Evolutionary conservation across 2,113 vertebrate species (phyloP).

Genomic region (Camelus dromedarius): DNA sequence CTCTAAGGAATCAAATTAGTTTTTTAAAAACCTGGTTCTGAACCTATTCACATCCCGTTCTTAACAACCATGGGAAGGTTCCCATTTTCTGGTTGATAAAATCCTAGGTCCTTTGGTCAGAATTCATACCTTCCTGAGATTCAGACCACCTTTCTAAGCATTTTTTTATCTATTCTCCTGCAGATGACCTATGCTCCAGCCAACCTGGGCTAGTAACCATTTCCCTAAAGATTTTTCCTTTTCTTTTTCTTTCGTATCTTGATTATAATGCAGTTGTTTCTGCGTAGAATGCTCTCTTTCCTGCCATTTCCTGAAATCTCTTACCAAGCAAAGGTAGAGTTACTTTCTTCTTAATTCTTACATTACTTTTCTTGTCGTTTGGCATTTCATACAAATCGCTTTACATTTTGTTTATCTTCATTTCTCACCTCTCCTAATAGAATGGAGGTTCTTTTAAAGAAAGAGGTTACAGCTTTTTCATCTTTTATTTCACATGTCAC

Average conservation of each 20-base stretch:
- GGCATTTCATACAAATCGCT: background rate
- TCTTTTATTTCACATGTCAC: conserved; percentile 15
- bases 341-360: background rate
- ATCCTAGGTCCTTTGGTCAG: background rate
- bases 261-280: background rate
- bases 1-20: background rate
- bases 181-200: background rate
- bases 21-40: background rate
- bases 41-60: background rate
- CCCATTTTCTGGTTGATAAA: background rate
- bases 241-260: background rate
- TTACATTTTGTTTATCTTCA: conserved; percentile 35
- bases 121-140: background rate
- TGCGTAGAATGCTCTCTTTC: background rate
- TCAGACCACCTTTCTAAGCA: background rate
- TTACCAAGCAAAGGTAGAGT: background rate
- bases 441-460: background rate
- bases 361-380: background rate
- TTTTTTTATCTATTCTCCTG: background rate
- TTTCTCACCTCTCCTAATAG: background rate
- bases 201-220: background rate
- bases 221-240: background rate
- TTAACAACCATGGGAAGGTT: background rate
- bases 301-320: background rate
- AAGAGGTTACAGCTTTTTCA: background rate